phyloP scores from a whole-genome alignment of 92 coral and sea anemone species.

The Anthopleura xanthogrammica region DNA sequence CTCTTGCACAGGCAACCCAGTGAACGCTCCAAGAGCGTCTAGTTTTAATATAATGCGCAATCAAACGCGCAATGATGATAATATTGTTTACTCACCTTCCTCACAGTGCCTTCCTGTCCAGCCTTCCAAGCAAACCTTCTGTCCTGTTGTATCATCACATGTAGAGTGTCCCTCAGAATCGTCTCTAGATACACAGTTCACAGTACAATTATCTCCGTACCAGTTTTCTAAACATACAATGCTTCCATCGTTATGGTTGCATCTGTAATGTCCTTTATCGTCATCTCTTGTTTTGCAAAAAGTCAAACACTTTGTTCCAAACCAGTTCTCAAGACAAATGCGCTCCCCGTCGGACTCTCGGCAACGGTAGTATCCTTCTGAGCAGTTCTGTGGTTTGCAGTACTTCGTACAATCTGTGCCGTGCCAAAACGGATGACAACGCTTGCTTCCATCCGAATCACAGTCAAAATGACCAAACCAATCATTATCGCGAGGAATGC shows the following conservation, averaged over 20 bases:
- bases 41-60: no score
- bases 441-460: constrained; percentile 42
- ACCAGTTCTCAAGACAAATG: constrained; percentile 67
- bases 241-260: constrained; percentile 49
- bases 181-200: constrained; percentile 50
- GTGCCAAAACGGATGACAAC: constrained; percentile 51
- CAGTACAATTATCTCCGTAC: constrained; percentile 68
- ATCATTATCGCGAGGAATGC: constrained; percentile 45
- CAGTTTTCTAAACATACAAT: constrained; percentile 61
- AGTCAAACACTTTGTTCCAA: constrained; percentile 48
- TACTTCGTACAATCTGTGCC: constrained; percentile 47
- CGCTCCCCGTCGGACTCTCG: constrained; percentile 44
- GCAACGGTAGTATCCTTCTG: constrained; percentile 56
- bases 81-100: constrained; percentile 13
- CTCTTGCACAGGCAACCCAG: no score
- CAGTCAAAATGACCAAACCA: constrained; percentile 72
- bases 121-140: constrained; percentile 31
- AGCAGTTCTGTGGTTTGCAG: constrained; percentile 37
- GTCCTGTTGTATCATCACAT: constrained; percentile 31
- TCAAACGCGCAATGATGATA: no score
- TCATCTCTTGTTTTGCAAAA: constrained; percentile 47
- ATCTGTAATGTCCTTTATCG: constrained; percentile 60
- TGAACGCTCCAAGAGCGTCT: no score
- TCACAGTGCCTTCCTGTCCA: constrained; percentile 39
- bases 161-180: constrained; percentile 40